Base-by-base conservation (phyloP, 35 echinoderm and acorn worm species). In the Eucidaris tribuloides region DNA sequence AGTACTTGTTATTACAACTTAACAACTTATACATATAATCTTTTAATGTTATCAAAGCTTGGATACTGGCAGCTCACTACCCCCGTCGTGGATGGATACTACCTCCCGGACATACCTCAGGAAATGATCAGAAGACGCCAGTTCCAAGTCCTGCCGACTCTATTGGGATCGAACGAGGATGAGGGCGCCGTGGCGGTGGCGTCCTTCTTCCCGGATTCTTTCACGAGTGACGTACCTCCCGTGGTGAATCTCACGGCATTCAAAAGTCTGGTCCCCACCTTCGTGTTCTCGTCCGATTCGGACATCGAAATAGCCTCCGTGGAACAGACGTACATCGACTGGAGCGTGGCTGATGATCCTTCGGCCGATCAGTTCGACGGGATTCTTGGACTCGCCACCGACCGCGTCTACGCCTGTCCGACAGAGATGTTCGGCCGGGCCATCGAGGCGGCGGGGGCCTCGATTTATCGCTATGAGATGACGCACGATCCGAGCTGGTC, bases 281-380 rank as follows among this genome's bases (percentile, higher is more conserved):
- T 74, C 41, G 3, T 44, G 7, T 24, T 24, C 37, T 35, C 6
- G 15, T 22, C 68, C 68, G 20, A 44, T 7, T 1, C 68, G 37
- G 9, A 14, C 14, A 18, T 74, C 7, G 68, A 74, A 23, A 44
- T 74, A 38, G 14, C 68, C 38, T 54, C 89, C 15, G 86, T 97
- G 14, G 81, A 83, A 76, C 88, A 91, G 30, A 45, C 84, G 31
- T 97, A 97, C 71, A 62, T 88, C 29, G 79, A 91, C 54, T 97
- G 94, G 94, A 50, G 58, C 34, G 13, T 48, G 19, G 84, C 68
- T 32, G 94, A 97, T 59, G 66, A 96, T 31, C 70, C 63, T 5
- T 76, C 59, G 4, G 62, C 93, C 24, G 78, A 83, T 41, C 90
- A 83, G 56, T 83, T 96, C 34, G 57, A 91, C 30, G 64, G 83